These are phyloP conservation scores for Rotaria socialis DNA, from an alignment of 2,888 invertebrate species.

Conservation along the genomic window DNA sequence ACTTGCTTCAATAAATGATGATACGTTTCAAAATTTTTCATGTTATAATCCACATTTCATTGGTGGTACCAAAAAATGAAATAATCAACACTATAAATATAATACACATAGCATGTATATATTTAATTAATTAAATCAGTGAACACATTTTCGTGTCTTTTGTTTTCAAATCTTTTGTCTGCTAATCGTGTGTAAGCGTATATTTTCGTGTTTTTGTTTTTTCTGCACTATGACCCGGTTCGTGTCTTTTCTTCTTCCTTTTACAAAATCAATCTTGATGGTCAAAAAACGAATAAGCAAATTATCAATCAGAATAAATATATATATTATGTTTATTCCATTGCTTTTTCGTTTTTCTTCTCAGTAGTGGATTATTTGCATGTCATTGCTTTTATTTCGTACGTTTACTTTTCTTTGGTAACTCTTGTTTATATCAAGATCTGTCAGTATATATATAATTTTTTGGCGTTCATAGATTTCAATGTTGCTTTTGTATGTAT, in stretches of 20 bases:
- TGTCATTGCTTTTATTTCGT: background rate
- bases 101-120: too few relatives aligned
- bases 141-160: background rate
- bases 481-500: background rate
- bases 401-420: background rate
- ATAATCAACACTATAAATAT: background rate
- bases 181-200: background rate
- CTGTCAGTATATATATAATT: background rate
- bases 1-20: background rate
- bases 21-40: constrained; percentile 24
- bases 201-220: background rate
- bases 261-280: background rate
- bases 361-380: background rate
- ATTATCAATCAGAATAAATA: background rate
- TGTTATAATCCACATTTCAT: constrained; percentile 25
- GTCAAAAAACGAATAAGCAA: background rate
- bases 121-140: background rate
- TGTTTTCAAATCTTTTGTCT: background rate
- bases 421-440: background rate
- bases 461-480: background rate
- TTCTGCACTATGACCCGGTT: background rate
- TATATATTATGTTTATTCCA: background rate
- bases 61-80: background rate
- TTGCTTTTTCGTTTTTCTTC: background rate
- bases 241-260: background rate